Conservation (phyloP, 64 coral and sea anemone species). For the Stylophora pistillata region DNA sequence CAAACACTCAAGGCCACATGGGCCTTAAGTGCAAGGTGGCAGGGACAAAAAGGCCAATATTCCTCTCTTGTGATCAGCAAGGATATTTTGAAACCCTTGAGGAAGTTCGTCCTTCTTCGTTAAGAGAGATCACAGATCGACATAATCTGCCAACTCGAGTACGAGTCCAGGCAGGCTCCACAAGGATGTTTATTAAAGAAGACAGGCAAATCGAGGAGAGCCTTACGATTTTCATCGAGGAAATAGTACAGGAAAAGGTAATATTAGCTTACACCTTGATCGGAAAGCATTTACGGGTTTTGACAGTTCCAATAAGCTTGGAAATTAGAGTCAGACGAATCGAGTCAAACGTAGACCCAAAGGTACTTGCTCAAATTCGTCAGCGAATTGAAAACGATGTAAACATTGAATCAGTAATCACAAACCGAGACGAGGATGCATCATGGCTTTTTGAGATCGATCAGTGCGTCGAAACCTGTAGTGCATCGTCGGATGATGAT, state of each 20-base stretch:
- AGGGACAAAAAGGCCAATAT: neutral
- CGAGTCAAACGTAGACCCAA: neutral
- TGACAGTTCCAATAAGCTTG: constrained; percentile 1
- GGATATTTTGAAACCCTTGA: neutral
- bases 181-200: neutral
- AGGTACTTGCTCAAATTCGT: neutral
- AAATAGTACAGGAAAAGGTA: constrained; percentile 6
- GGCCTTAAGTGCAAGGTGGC: neutral
- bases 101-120: neutral
- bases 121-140: neutral
- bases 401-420: neutral
- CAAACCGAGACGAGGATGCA: neutral
- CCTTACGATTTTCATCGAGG: neutral
- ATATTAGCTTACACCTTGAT: constrained; percentile 1
- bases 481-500: neutral
- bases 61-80: neutral
- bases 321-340: neutral
- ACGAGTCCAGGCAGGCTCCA: neutral
- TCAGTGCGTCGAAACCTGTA: neutral
- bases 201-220: too few relatives aligned
- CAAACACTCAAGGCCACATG: neutral
- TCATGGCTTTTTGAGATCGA: constrained; percentile 9
- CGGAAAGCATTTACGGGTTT: neutral
- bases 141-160: neutral
- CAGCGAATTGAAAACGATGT: neutral